phyloP scores from a whole-genome alignment of 2,888 invertebrate species.

The Trichogramma evanescens region DNA sequence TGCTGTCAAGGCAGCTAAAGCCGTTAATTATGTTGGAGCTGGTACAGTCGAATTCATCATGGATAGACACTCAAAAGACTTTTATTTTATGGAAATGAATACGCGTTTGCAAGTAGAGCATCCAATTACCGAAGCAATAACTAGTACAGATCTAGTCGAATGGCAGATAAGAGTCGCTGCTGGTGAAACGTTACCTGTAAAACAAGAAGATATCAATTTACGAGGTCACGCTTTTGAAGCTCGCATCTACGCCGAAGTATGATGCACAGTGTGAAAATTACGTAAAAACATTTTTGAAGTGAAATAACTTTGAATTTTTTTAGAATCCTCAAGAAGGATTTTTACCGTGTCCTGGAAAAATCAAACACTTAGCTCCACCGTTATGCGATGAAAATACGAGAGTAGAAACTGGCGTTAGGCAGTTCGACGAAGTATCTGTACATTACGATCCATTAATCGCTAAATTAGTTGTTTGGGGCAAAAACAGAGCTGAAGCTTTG shows the following conservation, averaged over 20 bases:
- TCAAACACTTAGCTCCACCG: conserved; percentile 73
- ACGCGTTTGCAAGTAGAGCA: conserved; percentile 93
- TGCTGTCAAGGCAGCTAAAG: conserved; percentile 88
- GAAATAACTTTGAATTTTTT: conserved; percentile 7
- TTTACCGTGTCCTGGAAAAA: conserved; percentile 86
- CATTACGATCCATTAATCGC: conserved; percentile 99
- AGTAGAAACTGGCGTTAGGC: conserved; percentile 81
- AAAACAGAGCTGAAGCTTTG: conserved; percentile 73
- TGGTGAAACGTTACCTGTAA: conserved; percentile 76
- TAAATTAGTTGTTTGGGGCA: conserved; percentile 93
- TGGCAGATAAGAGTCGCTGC: conserved; percentile 92
- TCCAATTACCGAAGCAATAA: conserved; percentile 96
- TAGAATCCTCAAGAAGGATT: conserved; percentile 71
- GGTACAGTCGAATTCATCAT: conserved; percentile 98
- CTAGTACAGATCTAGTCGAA: conserved; percentile 91
- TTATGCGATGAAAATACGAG: conserved; percentile 59
- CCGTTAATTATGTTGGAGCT: conserved; percentile 94
- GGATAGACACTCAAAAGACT: conserved; percentile 75
- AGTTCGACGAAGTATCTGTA: conserved; percentile 93
- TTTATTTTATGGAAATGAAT: conserved; percentile 99
- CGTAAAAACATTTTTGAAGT: not conserved
- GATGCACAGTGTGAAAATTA: not conserved
- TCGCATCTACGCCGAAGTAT: conserved; percentile 84
- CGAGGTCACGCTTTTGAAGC: conserved; percentile 93
- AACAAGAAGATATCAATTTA: conserved; percentile 70